Evolutionary conservation across 1,140 invertebrate genomes (phyloP).

Genomic region (Sycobia sp.): DNA sequence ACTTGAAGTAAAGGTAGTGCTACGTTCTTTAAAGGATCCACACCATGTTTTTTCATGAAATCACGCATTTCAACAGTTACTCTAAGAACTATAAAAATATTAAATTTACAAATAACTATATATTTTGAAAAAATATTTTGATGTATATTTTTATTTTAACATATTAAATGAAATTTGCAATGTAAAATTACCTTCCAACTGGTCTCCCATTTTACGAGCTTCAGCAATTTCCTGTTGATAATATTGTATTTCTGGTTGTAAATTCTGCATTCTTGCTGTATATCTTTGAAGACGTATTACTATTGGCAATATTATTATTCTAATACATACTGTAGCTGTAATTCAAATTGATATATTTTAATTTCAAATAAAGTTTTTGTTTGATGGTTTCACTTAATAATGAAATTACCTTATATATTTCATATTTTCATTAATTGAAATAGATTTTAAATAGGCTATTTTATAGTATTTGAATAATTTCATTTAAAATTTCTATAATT

Average conservation of each 20-base stretch:
- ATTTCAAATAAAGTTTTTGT: no score
- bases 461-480: no score
- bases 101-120: background rate
- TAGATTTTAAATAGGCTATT: no score
- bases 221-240: conserved; percentile 83
- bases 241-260: conserved; percentile 79
- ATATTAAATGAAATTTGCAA: background rate
- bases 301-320: conserved; percentile 80
- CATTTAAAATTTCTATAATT: no score
- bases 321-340: conserved; percentile 76
- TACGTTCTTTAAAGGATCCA: conserved; percentile 82
- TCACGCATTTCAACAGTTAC: conserved; percentile 75
- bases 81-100: conserved; percentile 64
- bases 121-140: no score
- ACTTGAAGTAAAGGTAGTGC: conserved; percentile 83
- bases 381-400: no score
- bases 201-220: conserved; percentile 79
- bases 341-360: no score
- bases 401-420: no score
- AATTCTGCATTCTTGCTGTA: conserved; percentile 77
- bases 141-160: background rate
- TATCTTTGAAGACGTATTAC: conserved; percentile 80
- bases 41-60: conserved; percentile 80
- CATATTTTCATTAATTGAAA: no score
- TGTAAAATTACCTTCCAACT: conserved; percentile 68